Conservation (phyloP, 2,113 vertebrate genomes). For the Pachyramphus minor region DNA sequence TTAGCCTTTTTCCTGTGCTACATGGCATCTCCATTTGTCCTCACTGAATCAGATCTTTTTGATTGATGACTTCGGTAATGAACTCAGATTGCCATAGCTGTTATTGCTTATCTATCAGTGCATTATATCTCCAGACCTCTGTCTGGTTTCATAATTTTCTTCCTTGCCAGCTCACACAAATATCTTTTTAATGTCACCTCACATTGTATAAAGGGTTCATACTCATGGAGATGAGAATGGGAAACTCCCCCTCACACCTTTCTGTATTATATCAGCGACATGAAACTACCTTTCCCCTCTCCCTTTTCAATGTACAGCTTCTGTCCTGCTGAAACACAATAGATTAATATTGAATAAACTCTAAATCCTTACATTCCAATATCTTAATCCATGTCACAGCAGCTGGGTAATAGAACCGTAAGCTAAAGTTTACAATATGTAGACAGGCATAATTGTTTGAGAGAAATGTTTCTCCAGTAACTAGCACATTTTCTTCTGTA, state of each 20-base stretch:
- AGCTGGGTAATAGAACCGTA: not conserved
- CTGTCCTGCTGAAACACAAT: not conserved
- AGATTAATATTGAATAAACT: not conserved
- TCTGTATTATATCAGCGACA: not conserved
- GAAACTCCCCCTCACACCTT: not conserved
- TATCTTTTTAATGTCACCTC: not conserved
- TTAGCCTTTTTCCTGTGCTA: not conserved
- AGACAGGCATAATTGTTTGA: not conserved
- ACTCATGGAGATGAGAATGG: not conserved
- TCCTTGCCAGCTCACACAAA: not conserved
- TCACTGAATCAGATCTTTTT: not conserved
- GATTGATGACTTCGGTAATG: not conserved
- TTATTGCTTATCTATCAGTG: not conserved
- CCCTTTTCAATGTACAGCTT: not conserved
- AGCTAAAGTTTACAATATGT: not conserved
- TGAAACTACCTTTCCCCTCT: not conserved
- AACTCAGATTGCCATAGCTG: not conserved
- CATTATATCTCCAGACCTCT: not conserved
- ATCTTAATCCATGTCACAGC: not conserved
- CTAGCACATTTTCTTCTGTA: not conserved
- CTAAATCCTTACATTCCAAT: not conserved
- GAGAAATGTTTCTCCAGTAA: not conserved
- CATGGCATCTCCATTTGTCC: not conserved
- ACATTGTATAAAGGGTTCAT: not conserved
- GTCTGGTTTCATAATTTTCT: not conserved